Evolutionary conservation across 2,113 vertebrate genomes (phyloP).

Genomic region (Hepsetus odoe): DNA sequence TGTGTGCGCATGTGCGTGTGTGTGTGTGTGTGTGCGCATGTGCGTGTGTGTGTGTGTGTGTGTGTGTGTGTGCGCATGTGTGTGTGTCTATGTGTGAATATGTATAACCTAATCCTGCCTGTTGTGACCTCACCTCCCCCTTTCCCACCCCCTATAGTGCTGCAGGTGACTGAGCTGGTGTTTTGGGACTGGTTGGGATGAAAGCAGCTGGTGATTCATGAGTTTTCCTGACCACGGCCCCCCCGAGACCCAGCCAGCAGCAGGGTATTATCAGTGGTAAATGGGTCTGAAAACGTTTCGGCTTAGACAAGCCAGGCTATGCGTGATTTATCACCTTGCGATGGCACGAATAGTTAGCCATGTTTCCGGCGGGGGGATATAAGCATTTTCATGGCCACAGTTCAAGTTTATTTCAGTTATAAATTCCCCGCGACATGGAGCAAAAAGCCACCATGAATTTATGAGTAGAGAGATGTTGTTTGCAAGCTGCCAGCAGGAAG

Average conservation of each 20-base stretch:
- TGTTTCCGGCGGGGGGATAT: conserved; percentile 60
- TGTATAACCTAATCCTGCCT: background rate
- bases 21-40: too few species aligned
- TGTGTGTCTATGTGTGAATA: background rate
- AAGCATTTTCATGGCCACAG: conserved; percentile 71
- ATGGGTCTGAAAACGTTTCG: conserved; percentile 64
- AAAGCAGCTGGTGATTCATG: conserved; percentile 65
- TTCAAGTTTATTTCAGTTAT: conserved; percentile 71
- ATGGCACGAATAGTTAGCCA: conserved; percentile 62
- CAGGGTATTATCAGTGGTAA: conserved; percentile 67
- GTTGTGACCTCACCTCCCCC: background rate
- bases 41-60: too few species aligned
- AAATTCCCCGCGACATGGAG: conserved; percentile 63
- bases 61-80: too few species aligned
- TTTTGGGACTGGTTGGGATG: conserved; percentile 27
- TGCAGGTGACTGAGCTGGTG: conserved; percentile 30
- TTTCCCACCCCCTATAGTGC: background rate
- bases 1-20: too few species aligned
- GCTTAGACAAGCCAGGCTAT: conserved; percentile 52
- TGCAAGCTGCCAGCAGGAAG: conserved; percentile 59
- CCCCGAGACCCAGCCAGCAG: conserved; percentile 52
- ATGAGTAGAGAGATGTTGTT: conserved; percentile 58
- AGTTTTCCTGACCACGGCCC: conserved; percentile 47
- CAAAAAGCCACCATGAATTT: conserved; percentile 63
- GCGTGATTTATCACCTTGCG: conserved; percentile 62